A percentile compares a stretch with the other conserved stretches of the same genome.
Conservation (phyloP, 2,113 vertebrate genomes). For the Geococcyx californianus region DNA sequence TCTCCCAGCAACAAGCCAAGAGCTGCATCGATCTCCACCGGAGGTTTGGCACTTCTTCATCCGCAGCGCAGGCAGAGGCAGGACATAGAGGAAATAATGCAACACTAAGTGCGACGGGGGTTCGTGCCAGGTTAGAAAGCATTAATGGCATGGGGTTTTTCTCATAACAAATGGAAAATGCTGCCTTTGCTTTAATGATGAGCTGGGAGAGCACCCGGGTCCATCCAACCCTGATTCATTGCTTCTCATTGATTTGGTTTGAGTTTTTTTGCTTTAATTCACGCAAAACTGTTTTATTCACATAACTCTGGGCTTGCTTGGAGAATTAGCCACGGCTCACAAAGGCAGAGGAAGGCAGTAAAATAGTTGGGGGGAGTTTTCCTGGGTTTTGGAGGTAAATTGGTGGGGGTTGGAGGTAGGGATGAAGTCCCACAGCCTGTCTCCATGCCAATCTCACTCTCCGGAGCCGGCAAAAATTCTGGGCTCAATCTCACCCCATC, state of each 20-base stretch:
- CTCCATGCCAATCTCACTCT: fast-evolving
- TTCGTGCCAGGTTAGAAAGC: background rate
- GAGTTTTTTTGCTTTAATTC: background rate
- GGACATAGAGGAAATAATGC: background rate
- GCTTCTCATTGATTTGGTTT: background rate
- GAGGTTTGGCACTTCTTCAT: background rate
- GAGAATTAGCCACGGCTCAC: background rate
- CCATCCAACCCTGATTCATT: background rate
- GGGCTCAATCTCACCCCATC: background rate
- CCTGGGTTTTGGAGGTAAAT: background rate
- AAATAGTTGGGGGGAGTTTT: background rate
- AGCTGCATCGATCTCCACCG: background rate
- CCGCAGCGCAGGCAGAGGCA: fast-evolving
- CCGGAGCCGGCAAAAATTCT: fast-evolving
- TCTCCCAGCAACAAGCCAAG: background rate
- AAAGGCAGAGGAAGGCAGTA: background rate
- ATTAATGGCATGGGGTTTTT: background rate
- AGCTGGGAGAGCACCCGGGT: background rate
- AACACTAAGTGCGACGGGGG: background rate
- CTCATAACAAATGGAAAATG: fast-evolving
- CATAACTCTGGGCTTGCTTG: fast-evolving
- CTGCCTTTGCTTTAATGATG: background rate
- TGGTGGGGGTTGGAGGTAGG: background rate
- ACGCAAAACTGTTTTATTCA: background rate
- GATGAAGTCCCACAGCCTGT: background rate